Evolutionary conservation across 2,888 invertebrate genomes (phyloP).

Genomic region (Latheticus oryzae): DNA sequence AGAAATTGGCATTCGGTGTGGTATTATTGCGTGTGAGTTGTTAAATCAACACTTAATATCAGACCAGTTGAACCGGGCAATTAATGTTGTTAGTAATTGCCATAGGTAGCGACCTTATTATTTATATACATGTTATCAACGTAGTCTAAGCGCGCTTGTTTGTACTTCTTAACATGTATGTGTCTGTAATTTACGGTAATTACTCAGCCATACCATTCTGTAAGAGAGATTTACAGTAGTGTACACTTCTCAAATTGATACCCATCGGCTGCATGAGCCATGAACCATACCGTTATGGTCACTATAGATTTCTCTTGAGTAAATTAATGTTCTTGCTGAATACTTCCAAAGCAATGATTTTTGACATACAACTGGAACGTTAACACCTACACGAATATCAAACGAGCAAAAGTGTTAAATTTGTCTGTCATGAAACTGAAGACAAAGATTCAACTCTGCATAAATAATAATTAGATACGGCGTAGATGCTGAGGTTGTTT

Average conservation of each 20-base stretch:
- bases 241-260: conserved; percentile 19
- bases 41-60: conserved; percentile 49
- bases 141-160: conserved; percentile 46
- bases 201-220: conserved; percentile 30
- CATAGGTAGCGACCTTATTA: conserved; percentile 50
- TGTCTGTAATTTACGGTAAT: conserved; percentile 41
- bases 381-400: conserved; percentile 1
- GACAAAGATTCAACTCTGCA: background rate
- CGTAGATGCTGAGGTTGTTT: conserved; percentile 22
- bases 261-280: background rate
- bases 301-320: background rate
- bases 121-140: conserved; percentile 47
- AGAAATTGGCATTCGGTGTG: conserved; percentile 37
- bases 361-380: background rate
- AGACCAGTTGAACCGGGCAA: conserved; percentile 49
- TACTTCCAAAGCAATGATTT: too few species aligned
- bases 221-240: conserved; percentile 26
- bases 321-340: background rate
- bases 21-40: conserved; percentile 47
- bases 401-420: background rate
- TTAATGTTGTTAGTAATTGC: conserved; percentile 52
- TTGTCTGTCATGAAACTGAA: background rate
- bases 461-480: conserved; percentile 37
- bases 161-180: conserved; percentile 46
- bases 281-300: too few species aligned